phyloP scores from a whole-genome alignment of 2,888 invertebrate genomes.

The Ferrisia virgata region DNA sequence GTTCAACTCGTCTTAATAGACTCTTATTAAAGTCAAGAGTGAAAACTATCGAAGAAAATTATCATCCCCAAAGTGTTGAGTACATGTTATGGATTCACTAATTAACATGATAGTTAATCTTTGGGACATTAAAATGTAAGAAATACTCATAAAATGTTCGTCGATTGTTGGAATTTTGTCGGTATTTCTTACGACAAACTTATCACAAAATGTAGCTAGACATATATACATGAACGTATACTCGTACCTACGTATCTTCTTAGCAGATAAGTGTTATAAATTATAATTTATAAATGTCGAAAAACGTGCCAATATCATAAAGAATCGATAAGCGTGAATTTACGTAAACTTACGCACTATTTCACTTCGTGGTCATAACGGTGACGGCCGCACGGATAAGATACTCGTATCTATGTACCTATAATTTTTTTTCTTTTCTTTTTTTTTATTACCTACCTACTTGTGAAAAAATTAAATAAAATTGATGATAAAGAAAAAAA shows the following conservation, averaged over 20 bases:
- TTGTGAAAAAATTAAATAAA: background rate
- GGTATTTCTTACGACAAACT: background rate
- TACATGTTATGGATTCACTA: background rate
- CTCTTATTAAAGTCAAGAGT: too few relatives aligned
- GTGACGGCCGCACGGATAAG: too few relatives aligned
- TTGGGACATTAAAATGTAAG: conserved; percentile 3
- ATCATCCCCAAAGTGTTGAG: conserved; percentile 16
- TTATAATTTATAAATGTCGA: too few relatives aligned
- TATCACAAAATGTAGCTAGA: background rate
- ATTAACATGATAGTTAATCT: background rate
- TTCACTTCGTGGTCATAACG: too few relatives aligned
- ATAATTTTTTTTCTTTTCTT: background rate
- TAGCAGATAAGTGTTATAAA: too few relatives aligned
- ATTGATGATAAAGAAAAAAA: background rate
- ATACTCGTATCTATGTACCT: background rate
- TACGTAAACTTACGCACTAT: too few relatives aligned
- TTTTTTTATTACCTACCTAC: too few relatives aligned
- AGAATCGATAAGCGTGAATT: too few relatives aligned
- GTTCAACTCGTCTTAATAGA: too few relatives aligned
- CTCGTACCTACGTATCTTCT: background rate
- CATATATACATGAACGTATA: too few relatives aligned
- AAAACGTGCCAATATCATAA: too few relatives aligned
- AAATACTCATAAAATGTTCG: background rate
- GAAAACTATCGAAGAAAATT: too few relatives aligned
- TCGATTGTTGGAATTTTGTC: background rate